Base-by-base conservation (phyloP, 2,888 invertebrate species). In the Cetonia aurata region DNA sequence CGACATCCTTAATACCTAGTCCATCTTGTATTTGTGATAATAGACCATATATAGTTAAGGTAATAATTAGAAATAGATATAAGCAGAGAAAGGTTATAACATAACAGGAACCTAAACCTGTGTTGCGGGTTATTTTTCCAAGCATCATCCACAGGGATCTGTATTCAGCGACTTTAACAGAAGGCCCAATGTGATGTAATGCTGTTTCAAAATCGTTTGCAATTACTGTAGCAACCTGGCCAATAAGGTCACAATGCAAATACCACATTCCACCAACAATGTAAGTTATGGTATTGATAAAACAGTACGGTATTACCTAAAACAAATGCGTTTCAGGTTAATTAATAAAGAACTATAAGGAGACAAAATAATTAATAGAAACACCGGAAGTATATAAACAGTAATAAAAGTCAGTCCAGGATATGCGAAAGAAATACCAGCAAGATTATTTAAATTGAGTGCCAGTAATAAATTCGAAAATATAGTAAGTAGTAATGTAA, bases 1-100 rank as follows among this genome's bases (percentile, higher is more conserved):
- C 92, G 67, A 92, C 89, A 77, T 92, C 92, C 80, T 92, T 92
- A 13, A 88, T 85, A n/a, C 91, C 91, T 70, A 92, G 89, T 0
- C 92, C 92, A 71, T 89, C 90, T 33, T 92, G 91, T 19, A 92
- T 88, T 81, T 92, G 91, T 10, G 92, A 92, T 80, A 92, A 86
- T 1, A 92, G 83, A 0, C 92, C 92, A 76, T 92, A 92, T 76
- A 92, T 90, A 0, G 92, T 92, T n/a, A 92, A 82, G 0, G 92
- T 92, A 65, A 92, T 92, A 70, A 91, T 90, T 10, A 92, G 87
- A 79, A 92, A 92, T 10, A 92, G 85, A 79, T 92, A 92, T 3
- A 92, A 85, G 78, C 88, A 90, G 69, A 92, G 85, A 76, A 91
- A 92, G 1, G 90, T 91, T 74, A 92, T 87, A 0, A 90, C 89